Evolutionary conservation across 2,113 vertebrate species (phyloP).

Genomic region (Charadrius vociferus): DNA sequence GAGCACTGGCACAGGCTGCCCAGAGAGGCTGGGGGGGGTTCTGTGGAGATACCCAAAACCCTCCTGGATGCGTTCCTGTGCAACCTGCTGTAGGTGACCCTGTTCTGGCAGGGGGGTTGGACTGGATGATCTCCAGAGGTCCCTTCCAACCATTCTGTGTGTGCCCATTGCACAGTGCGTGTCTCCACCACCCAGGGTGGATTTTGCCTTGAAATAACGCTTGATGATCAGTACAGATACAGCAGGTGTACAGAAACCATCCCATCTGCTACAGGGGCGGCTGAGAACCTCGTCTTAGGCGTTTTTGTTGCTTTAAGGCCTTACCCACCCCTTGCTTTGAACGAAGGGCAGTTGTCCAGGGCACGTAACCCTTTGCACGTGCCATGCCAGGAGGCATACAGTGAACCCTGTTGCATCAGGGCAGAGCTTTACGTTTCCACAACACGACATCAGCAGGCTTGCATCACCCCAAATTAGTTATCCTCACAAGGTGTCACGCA

Average conservation of each 20-base stretch:
- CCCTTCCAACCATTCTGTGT: background rate
- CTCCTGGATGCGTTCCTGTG: background rate
- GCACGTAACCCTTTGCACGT: background rate
- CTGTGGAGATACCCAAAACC: background rate
- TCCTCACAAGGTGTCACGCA: background rate
- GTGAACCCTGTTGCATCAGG: background rate
- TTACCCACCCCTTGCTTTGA: background rate
- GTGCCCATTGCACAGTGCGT: too few species aligned
- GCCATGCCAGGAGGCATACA: background rate
- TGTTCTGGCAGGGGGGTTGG: background rate
- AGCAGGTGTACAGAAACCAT: background rate
- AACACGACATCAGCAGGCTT: background rate
- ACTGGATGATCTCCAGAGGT: background rate
- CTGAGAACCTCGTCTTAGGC: background rate
- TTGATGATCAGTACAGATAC: too few species aligned
- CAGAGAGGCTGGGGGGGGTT: background rate
- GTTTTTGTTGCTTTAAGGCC: background rate
- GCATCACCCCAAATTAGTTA: rapidly evolving
- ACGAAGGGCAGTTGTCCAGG: background rate
- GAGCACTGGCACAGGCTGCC: background rate
- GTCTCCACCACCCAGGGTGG: background rate
- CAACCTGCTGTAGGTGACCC: background rate
- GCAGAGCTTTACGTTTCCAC: background rate
- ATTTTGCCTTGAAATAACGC: rapidly evolving
- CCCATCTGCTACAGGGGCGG: background rate